Evolutionary conservation across 2,113 vertebrate genomes (phyloP).

Genomic region (Gavia stellata): DNA sequence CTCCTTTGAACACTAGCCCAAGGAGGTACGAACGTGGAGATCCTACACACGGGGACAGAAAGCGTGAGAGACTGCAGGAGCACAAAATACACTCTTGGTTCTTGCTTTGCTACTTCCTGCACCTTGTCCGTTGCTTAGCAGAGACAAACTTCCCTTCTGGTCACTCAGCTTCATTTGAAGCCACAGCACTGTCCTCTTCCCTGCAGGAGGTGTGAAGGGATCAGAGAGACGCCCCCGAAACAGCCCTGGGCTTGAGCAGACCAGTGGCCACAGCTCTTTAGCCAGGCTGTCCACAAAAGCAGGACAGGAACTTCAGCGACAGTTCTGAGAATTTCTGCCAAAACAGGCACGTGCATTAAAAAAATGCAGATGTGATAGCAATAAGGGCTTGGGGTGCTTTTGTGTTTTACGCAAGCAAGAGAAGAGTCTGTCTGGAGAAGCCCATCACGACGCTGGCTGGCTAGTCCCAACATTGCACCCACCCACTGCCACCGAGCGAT

Average conservation of each 20-base stretch:
- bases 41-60: not conserved
- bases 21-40: not conserved
- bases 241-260: not conserved
- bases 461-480: not conserved
- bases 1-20: not conserved
- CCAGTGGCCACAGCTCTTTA: not conserved
- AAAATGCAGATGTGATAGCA: not conserved
- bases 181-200: not conserved
- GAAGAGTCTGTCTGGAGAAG: not conserved
- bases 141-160: not conserved
- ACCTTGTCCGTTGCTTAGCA: not conserved
- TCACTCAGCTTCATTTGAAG: not conserved
- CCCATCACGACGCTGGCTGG: fast-evolving
- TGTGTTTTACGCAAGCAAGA: not conserved
- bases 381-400: not conserved
- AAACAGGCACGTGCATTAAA: not conserved
- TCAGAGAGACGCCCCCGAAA: not conserved
- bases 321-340: not conserved
- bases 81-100: not conserved
- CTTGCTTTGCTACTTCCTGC: not conserved
- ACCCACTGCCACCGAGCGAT: fast-evolving
- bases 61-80: not conserved
- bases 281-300: not conserved
- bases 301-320: not conserved
- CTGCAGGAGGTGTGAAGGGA: not conserved